Evolutionary conservation across 2,888 invertebrate genomes (phyloP), one percentile per base, ranked within the genome.

Genomic region (Acrobasis consociella): DNA sequence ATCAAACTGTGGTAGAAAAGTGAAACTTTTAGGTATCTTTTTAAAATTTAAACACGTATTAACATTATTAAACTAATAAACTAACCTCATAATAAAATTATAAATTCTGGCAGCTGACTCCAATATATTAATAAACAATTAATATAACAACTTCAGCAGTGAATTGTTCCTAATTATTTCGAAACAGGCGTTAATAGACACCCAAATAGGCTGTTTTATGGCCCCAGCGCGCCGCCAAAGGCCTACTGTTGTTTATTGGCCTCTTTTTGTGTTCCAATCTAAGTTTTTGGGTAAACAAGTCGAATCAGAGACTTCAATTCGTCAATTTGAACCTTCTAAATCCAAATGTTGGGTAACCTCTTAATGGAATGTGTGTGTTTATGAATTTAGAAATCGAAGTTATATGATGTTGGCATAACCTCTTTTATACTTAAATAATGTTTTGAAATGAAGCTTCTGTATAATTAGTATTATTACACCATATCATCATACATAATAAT

Each of bases 151-250:
- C 74, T 81, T 85, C 82, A 75, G 75, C 74, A 81, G 82, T 78
- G 85, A 83, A 89, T 89, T 82, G 86, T 77, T 85, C 87, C 89
- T 91, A 92, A 92, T 92, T 89, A 89, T 91, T 91, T 88, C 89
- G 87, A 89, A 91, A 91, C 84, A 91, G 91, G 91, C 91, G 91
- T 89, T 92, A 92, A 91, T 92, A 90, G 84, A 84, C 83, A 86
- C 82, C 62, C 83, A 91, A 89, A 91, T 90, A 82, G 90, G 69
- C 76, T 78, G 75, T 86, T 91, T 92, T 91, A 92, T 80, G 86
- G 86, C 82, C 82, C 74, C 68, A 65, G 71, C 73, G 77, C 72
- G 80, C 89, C 89, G 86, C 86, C 91, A 89, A 90, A 91, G 88
- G 83, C 81, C 81, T 85, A 78, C 85, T 80, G 85, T 83, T 83